Conservation (phyloP, 2,888 invertebrate species). For the Microctonus aethiopoides region DNA sequence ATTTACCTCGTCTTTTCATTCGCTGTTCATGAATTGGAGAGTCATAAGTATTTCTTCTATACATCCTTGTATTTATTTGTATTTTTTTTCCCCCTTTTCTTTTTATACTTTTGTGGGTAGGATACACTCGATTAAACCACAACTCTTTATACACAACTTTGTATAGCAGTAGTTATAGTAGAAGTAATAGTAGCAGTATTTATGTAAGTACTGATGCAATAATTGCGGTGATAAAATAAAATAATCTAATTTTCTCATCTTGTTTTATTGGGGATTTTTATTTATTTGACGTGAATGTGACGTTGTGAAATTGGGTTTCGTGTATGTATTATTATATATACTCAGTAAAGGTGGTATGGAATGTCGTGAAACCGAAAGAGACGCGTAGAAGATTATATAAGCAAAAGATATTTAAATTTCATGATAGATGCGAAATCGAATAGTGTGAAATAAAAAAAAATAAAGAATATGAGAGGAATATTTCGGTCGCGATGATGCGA, state of each 20-base stretch:
- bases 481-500: neutral
- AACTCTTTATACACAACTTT: neutral
- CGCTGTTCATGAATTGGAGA: neutral
- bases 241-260: neutral
- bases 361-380: neutral
- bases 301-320: neutral
- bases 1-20: neutral
- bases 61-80: neutral
- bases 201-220: neutral
- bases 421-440: slow-evolving; percentile 14
- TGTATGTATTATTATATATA: neutral
- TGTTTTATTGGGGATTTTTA: neutral
- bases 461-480: slow-evolving; percentile 7
- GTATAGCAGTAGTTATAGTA: no score
- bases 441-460: slow-evolving; percentile 4
- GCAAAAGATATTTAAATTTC: neutral
- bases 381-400: neutral
- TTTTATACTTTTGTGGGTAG: neutral
- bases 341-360: neutral
- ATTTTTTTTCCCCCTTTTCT: neutral
- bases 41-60: neutral
- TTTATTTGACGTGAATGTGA: slow-evolving; percentile 11
- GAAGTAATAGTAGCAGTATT: no score
- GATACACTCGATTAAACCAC: neutral
- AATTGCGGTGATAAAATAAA: neutral